Base-by-base conservation (phyloP, 2,888 invertebrate species). In the Fragum sueziense region DNA sequence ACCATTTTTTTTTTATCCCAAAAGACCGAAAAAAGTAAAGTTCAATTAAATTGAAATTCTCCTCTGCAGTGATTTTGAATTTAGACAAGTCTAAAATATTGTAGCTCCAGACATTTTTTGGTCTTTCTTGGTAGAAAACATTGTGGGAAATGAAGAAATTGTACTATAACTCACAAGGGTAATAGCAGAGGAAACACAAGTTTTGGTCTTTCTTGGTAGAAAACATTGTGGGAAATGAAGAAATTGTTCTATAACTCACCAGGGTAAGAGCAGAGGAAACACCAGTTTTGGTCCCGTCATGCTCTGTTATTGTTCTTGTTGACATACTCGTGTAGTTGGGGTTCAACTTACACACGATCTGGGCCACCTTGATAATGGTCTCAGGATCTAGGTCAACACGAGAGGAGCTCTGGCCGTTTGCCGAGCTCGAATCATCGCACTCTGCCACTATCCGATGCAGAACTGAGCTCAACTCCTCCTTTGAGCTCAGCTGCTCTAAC, bases 231-330 rank as follows among this genome's bases (percentile, higher is more conserved):
- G n/a, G 47, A 47, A 47, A 47, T 25, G 25, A n/a, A 54, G 1
- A 54, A 11, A 22, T 54, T 29, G 25, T 17, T 61, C 14, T 31
- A n/a, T 54, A 47, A 57, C 80, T 75, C 62, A 84, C 84, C 81
- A 81, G 81, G 84, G 62, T 70, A n/a, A 52, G n/a, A 67, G 79
- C 81, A 81, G 84, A 81, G 81, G 84, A 84, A 78, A 79, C 80
- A 61, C 37, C 69, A n/a, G 68, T 67, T 75, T 52, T 76, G 72
- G 84, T 84, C 84, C 84, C 84, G 72, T 69, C 67, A 65, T 14
- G 37, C 34, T 65, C 65, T 33, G 54, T 84, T n/a, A n/a, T n/a
- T n/a, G n/a, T n/a, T n/a, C n/a, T n/a, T 61, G 80, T 81, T 71
- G 81, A 74, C 80, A 77, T 84, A 54, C 74, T 79, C 51, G 67